A percentile compares a stretch with the other conserved stretches of the same genome.
Evolutionary conservation across 1,140 invertebrate genomes (phyloP).

Genomic region (Ylistrum balloti): DNA sequence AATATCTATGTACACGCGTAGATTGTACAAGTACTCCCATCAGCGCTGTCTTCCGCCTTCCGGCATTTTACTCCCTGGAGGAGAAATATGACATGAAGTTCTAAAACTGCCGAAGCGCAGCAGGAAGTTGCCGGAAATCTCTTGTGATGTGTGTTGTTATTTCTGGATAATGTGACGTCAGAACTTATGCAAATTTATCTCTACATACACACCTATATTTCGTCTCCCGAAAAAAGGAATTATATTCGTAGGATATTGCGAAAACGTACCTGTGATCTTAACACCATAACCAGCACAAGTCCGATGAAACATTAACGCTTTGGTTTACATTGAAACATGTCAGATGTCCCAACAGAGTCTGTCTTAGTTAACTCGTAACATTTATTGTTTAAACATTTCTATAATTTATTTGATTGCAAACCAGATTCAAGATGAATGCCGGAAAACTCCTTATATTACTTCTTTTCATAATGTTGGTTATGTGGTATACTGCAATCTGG

Average conservation of each 20-base stretch:
- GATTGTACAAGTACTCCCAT: background rate
- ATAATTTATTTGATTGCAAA: no score
- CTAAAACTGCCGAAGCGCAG: background rate
- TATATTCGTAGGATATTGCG: background rate
- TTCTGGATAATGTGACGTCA: background rate
- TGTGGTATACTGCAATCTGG: conserved; percentile 8
- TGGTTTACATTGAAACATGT: no score
- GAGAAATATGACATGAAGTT: background rate
- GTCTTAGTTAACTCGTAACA: no score
- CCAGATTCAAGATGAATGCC: background rate
- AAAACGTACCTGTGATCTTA: background rate
- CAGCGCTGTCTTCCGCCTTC: background rate
- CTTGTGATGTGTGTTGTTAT: background rate
- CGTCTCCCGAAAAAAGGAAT: background rate
- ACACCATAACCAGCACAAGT: background rate
- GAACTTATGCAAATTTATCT: conserved; percentile 15
- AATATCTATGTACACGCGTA: background rate
- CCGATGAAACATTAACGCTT: no score
- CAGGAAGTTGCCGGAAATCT: background rate
- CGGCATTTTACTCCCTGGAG: background rate
- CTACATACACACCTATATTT: background rate
- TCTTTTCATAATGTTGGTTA: background rate
- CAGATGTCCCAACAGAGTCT: no score
- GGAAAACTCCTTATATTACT: background rate
- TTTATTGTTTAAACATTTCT: no score